Evolutionary conservation across 1,140 invertebrate species (phyloP).

Genomic region (Venustaconcha ellipsiformis): DNA sequence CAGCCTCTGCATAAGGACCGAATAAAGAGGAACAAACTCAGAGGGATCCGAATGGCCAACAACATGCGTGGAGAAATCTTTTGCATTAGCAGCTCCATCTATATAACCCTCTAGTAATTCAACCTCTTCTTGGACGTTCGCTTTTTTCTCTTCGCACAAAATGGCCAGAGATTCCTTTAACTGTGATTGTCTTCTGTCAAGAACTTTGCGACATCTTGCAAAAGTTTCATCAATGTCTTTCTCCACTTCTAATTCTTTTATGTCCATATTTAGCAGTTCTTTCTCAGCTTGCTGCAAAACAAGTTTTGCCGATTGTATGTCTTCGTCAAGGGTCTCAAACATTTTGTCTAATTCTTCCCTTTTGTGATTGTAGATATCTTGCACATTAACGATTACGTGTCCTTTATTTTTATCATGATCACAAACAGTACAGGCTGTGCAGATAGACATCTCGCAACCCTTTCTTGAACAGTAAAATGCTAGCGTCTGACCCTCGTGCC

Average conservation of each 20-base stretch:
- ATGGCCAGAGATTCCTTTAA: constrained; percentile 26
- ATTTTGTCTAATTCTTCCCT: constrained; percentile 31
- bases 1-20: constrained; percentile 27
- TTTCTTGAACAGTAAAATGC: constrained; percentile 39
- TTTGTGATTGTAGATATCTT: constrained; percentile 33
- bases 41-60: constrained; percentile 35
- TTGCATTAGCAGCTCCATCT: constrained; percentile 32
- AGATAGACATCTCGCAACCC: constrained; percentile 38
- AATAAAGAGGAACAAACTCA: constrained; percentile 40
- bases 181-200: constrained; percentile 28
- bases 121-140: constrained; percentile 15
- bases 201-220: constrained; percentile 26
- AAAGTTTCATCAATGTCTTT: constrained; percentile 41
- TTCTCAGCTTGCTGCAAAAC: constrained; percentile 40
- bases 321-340: constrained; percentile 29
- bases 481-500: constrained; percentile 40
- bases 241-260: constrained; percentile 45
- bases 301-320: constrained; percentile 35
- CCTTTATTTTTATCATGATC: constrained; percentile 41
- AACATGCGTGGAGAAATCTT: constrained; percentile 40
- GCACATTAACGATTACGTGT: constrained; percentile 36
- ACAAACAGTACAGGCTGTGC: constrained; percentile 38
- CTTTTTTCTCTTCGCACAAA: constrained; percentile 35
- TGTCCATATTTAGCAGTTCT: constrained; percentile 45
- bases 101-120: constrained; percentile 35